phyloP scores from a whole-genome alignment of 1,140 invertebrate genomes.

The Chlorops oryzae region DNA sequence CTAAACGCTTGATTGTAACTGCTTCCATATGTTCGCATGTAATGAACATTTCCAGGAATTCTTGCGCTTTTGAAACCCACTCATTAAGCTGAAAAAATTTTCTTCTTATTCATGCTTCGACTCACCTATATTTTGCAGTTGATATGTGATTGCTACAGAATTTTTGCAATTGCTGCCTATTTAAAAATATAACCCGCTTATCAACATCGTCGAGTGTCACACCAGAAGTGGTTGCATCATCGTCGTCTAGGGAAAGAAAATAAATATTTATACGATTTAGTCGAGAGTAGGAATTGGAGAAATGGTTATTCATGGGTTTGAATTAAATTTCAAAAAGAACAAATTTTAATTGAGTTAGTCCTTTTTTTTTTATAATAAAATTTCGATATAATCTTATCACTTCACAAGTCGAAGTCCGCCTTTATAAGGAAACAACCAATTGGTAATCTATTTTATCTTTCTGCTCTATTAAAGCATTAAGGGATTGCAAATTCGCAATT shows the following conservation, averaged over 20 bases:
- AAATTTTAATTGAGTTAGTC: neutral
- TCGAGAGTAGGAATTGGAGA: neutral
- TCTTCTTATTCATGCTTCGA: neutral
- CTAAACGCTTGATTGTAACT: neutral
- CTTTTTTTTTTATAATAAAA: neutral
- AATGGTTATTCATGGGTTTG: neutral
- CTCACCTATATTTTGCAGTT: slow-evolving; percentile 87
- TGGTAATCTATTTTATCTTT: too few species aligned
- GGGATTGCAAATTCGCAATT: too few species aligned
- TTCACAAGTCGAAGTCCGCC: neutral
- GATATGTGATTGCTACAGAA: slow-evolving; percentile 81
- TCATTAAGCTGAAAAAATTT: neutral
- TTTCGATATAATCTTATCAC: neutral
- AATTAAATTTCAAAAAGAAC: neutral
- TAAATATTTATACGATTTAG: neutral
- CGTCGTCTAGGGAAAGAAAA: slow-evolving; percentile 54
- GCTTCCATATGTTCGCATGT: neutral
- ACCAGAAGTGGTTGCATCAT: slow-evolving; percentile 56
- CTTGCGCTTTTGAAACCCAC: neutral
- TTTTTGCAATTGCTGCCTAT: slow-evolving; percentile 75
- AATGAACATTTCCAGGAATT: neutral
- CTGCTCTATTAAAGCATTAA: too few species aligned
- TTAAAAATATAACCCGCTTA: slow-evolving; percentile 76
- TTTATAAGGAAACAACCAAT: neutral
- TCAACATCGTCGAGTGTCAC: slow-evolving; percentile 55